Percentiles rank a stretch among this genome's conserved stretches.
phyloP scores from a whole-genome alignment of 2,113 vertebrate species.

The Suricata suricatta region DNA sequence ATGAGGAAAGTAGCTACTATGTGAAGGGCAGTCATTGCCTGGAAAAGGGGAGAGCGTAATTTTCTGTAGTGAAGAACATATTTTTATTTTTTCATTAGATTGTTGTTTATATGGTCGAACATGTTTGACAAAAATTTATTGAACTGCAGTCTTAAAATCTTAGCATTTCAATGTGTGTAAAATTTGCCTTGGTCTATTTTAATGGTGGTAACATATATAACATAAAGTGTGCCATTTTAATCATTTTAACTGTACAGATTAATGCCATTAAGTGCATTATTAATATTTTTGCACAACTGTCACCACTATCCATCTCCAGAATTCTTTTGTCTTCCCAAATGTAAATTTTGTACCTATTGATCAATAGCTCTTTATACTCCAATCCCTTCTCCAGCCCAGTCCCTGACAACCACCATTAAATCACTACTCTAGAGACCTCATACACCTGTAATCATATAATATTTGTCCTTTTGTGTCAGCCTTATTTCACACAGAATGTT shows the following conservation, averaged over 20 bases:
- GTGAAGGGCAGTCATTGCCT: not conserved
- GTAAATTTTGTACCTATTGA: not conserved
- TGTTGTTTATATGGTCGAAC: not conserved
- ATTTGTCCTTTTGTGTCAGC: not conserved
- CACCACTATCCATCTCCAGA: not conserved
- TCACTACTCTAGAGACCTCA: not conserved
- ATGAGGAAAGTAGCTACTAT: not conserved
- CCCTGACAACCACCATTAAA: not conserved
- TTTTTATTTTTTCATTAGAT: not conserved
- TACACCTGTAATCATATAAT: not conserved
- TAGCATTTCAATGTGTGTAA: not conserved
- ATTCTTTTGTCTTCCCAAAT: not conserved
- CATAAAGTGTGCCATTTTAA: not conserved
- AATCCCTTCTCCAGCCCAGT: not conserved
- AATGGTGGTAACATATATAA: not conserved
- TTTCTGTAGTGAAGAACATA: not conserved
- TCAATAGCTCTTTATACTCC: not conserved
- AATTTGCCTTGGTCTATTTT: not conserved
- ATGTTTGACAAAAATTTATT: not conserved
- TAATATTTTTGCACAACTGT: not conserved
- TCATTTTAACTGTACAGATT: not conserved
- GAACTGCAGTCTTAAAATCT: not conserved
- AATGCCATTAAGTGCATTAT: not conserved
- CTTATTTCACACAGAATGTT: not conserved
- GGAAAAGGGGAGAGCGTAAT: not conserved